Conservation (phyloP, 2,113 vertebrate species). For the Thunnus maccoyii region DNA sequence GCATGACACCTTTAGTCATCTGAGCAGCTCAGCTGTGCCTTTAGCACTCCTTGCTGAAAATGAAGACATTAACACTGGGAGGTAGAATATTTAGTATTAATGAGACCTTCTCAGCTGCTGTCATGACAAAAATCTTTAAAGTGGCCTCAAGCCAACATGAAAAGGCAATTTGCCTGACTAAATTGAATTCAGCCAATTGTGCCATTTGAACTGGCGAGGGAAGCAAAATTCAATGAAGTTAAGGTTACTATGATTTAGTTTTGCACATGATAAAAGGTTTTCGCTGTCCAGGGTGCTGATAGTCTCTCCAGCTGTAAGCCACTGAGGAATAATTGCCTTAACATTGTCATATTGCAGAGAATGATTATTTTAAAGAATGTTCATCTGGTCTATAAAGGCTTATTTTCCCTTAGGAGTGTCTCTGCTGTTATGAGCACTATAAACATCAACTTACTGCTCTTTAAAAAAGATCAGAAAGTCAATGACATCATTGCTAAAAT, state of each 20-base stretch:
- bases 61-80: constrained; percentile 25
- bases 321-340: constrained; percentile 3
- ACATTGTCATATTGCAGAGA: not conserved
- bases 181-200: constrained; percentile 46
- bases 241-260: constrained; percentile 4
- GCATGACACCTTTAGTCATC: not conserved
- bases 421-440: constrained; percentile 8
- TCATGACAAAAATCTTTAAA: constrained; percentile 17
- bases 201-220: constrained; percentile 27
- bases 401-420: not conserved
- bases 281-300: constrained; percentile 62
- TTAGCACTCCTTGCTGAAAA: constrained; percentile 19
- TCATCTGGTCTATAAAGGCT: not conserved
- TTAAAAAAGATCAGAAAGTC: constrained; percentile 42
- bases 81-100: constrained; percentile 40
- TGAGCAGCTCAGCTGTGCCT: not conserved
- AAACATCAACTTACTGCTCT: constrained; percentile 49
- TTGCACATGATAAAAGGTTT: not conserved
- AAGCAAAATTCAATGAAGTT: not conserved
- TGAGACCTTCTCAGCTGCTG: constrained; percentile 45
- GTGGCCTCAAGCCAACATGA: constrained; percentile 31
- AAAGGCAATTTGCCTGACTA: constrained; percentile 48
- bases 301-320: constrained; percentile 6
- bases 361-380: not conserved
- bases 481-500: constrained; percentile 69